Base-by-base conservation (phyloP, 2,797 vertebrate species). In the Anomalospiza imberbis region DNA sequence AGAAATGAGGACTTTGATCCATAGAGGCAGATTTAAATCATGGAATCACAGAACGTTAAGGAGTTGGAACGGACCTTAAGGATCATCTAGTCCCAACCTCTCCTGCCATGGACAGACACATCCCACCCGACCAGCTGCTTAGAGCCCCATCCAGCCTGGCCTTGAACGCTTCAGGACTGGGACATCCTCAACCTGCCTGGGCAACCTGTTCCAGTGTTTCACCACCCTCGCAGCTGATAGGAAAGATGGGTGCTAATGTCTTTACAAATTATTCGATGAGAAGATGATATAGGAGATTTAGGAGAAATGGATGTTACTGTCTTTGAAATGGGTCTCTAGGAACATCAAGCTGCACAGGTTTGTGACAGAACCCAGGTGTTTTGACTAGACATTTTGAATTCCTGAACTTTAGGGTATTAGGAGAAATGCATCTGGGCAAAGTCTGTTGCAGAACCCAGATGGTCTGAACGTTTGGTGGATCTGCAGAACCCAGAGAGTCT, bases 401-500 rank as follows among this genome's bases (percentile, higher is more conserved):
- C 11, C 55, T 38, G 40, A 38, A 61, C 11, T n/a, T 70, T 4
- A 40, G 11, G 9, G 22, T 40, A 40, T n/a, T n/a, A 68, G 73
- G 48, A 77, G 55, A 34, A 77, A 25, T 5, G 8, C 7, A 7
- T 21, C 25, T 28, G 16, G 54, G 29, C 40, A 32, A 85, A 53
- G 29, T 21, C n/a, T n/a, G 3, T n/a, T 25, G 40, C 24, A 68
- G 29, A 68, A 3, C 17, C 10, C 29, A 68, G 9, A 53, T 11
- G 13, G 9, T 20, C 29, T 45, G 38, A 60, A 67, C 15, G 19
- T 76, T 34, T 21, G 31, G 25, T 74, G 51, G 17, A 50, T 42
- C 36, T 0, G 0, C 17, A n/a, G 38, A 68, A 53, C 13, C 7
- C 17, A 68, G 28, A 44, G 12, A n/a, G 29, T 8, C 47, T 29